Base-by-base conservation (phyloP, 1,140 invertebrate genomes). In the Samia ricini region DNA sequence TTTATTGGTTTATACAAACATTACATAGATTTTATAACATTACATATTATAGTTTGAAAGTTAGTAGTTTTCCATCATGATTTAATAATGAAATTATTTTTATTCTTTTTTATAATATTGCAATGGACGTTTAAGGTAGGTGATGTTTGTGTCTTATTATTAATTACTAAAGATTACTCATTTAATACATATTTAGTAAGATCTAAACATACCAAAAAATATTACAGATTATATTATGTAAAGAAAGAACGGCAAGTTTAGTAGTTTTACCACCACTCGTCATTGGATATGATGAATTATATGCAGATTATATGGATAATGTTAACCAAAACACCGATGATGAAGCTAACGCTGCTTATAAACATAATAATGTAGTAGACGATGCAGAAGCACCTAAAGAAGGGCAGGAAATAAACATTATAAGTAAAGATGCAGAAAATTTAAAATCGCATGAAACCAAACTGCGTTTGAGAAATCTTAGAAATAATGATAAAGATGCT, bases 221-320 rank as follows among this genome's bases (percentile, higher is more conserved):
- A 42, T 42, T 42, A 42, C 33, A 42, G 33, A 42, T 42, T 0
- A 15, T 12, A 42, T 42, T 15, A 42, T 42, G 48, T 23, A 69
- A 62, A 72, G 65, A 74, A n/a, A 74, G 80, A 4, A 70, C 68
- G 57, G 86, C 84, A 0, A 76, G 75, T 42, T 64, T 89, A 0
- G 72, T 89, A 1, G 72, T 89, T 18, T 60, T 89, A 2, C 84
- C 84, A 6, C 84, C 84, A 2, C 64, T 89, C 2, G 72, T 87
- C 4, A 21, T 89, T 12, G 84, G 83, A 1, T 89, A 89, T 61
- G 84, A 89, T 22, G 86, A 89, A 20, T 42, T 89, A n/a, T 77
- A 80, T n/a, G 52, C 22, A 29, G 51, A 67, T 15, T 12, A 22
- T 15, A 22, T 33, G 5, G 21, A 21, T 52, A 21, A 21, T n/a